Percentiles rank a stretch among this genome's conserved stretches.
phyloP scores from a whole-genome alignment of 2,888 invertebrate genomes.

The Ophion obscuratus region DNA sequence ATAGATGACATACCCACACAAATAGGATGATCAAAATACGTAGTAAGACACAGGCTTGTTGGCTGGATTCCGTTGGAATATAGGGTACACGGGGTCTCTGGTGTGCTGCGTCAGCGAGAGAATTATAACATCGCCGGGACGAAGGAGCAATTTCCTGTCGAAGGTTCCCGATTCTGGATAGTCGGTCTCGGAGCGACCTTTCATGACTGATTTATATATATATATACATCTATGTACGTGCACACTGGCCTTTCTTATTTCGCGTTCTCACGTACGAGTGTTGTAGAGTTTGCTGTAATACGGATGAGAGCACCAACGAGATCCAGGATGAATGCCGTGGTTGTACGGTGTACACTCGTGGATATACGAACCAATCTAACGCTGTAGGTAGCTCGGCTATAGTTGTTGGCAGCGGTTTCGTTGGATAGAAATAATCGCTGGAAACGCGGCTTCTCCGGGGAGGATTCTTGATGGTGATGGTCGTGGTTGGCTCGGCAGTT shows the following conservation, averaged over 20 bases:
- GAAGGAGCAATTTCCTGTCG: constrained; percentile 68
- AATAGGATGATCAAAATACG: constrained; percentile 15
- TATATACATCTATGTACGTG: constrained; percentile 35
- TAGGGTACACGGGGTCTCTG: constrained; percentile 47
- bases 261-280: constrained; percentile 58
- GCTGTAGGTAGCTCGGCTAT: constrained; percentile 12
- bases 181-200: constrained; percentile 59
- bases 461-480: constrained; percentile 56
- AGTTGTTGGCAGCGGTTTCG: constrained; percentile 62
- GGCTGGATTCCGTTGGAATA: constrained; percentile 42
- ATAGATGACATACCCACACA: constrained; percentile 23
- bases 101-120: constrained; percentile 66
- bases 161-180: constrained; percentile 66
- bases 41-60: constrained; percentile 24
- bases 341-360: constrained; percentile 31
- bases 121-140: constrained; percentile 66
- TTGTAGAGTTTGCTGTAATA: constrained; percentile 53
- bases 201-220: constrained; percentile 24
- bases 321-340: constrained; percentile 58
- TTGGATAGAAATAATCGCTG: constrained; percentile 64
- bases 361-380: constrained; percentile 7
- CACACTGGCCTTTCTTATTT: constrained; percentile 60
- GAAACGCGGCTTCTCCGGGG: constrained; percentile 50
- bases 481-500: constrained; percentile 49
- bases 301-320: constrained; percentile 27